Evolutionary conservation across 2,797 vertebrate genomes (phyloP), one percentile per base, ranked within the genome.

Genomic region (Steatocranus sp.): DNA sequence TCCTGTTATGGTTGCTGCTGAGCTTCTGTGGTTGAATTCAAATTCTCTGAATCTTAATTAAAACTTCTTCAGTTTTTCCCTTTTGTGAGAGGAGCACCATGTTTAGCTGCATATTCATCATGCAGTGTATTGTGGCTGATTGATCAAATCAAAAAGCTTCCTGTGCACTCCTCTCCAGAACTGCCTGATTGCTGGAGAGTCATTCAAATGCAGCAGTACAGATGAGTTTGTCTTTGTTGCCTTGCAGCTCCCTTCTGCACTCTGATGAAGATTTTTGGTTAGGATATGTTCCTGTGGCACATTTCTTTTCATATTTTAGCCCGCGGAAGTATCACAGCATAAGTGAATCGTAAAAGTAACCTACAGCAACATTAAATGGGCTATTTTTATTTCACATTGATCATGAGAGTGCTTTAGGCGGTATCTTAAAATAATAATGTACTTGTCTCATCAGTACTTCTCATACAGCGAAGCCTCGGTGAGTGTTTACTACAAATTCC

Each of bases 131-230:
- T 86, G 83, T 36, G 85, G 73, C 25, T 89, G 91, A 93, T 92
- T 93, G 88, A 94, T 93, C 79, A 25, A 89, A 92, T 94, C 91
- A 93, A 84, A 89, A 84, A 17, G 86, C 90, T 94, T 93, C 91
- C 88, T 89, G 86, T 23, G 77, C 43, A 14, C 89, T 89, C 84
- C 83, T 87, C 88, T 78, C 50, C 63, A 79, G 7, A 81, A 88
- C 90, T 89, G 92, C 88, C 92, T 92, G 93, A 93, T 92, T 92
- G 87, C 90, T 81, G 68, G 34, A 89, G 82, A 91, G 54, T 77
- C 83, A 63, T 86, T 82, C 80, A 86, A 89, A 90, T 74, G 83
- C 73, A 18, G 27, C 1, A 15, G 70, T 48, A 25, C 38, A 34
- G 70, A 89, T 12, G 75, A 74, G 78, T 41, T 75, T 15, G 74